These are phyloP conservation scores for Amphiprion clarkii DNA, from an alignment of 2,797 vertebrate genomes.

Conservation along the genomic window DNA sequence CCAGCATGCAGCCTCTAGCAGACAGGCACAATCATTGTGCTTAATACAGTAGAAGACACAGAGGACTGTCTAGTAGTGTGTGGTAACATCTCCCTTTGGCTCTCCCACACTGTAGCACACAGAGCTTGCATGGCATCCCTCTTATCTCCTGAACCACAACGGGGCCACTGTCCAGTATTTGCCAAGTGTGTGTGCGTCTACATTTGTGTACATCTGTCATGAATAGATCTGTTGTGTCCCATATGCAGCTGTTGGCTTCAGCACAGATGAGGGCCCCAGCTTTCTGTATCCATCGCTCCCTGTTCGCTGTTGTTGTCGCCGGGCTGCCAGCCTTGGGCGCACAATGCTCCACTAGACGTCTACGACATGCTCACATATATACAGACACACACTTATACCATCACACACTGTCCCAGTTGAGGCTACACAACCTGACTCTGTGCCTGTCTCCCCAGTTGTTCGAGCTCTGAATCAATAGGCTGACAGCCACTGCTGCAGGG, in stretches of 20 bases:
- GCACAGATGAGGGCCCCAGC: constrained; percentile 42
- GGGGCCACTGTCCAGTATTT: constrained; percentile 71
- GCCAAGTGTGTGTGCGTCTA: constrained; percentile 62
- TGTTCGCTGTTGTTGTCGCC: constrained; percentile 50
- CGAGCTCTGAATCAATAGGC: constrained; percentile 72
- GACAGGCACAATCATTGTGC: constrained; percentile 75
- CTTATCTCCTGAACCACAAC: constrained; percentile 74
- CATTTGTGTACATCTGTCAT: constrained; percentile 66
- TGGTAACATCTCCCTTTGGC: constrained; percentile 67
- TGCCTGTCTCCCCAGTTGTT: constrained; percentile 62
- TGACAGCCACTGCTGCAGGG: constrained; percentile 68
- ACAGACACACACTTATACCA: constrained; percentile 32
- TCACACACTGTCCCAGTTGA: constrained; percentile 43
- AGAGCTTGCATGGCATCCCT: constrained; percentile 71
- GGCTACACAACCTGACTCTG: constrained; percentile 50
- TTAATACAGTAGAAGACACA: constrained; percentile 62
- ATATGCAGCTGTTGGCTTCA: constrained; percentile 76
- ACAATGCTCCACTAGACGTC: constrained; percentile 38
- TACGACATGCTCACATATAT: constrained; percentile 28
- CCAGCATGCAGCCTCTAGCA: constrained; percentile 47
- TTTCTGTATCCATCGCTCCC: constrained; percentile 39
- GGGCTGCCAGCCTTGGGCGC: constrained; percentile 39
- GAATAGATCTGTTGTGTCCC: constrained; percentile 76
- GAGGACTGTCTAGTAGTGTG: constrained; percentile 64
- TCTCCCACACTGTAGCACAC: constrained; percentile 69